Conservation (phyloP, 2,113 vertebrate species). For the Callipepla californica region DNA sequence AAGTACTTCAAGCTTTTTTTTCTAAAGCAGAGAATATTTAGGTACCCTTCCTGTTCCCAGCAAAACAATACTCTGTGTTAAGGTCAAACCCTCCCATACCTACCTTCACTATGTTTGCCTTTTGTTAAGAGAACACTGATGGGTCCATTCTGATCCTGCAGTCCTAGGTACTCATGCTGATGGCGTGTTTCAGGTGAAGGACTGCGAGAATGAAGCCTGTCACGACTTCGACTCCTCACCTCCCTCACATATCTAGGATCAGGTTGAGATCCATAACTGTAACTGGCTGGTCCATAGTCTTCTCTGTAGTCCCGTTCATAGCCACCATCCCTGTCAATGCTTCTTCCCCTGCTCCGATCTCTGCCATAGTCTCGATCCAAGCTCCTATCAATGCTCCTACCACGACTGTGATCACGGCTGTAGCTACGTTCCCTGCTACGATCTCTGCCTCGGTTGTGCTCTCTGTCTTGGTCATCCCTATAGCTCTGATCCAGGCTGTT, state of each 20-base stretch:
- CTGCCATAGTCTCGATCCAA: slow-evolving; percentile 80
- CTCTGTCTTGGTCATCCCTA: slow-evolving; percentile 74
- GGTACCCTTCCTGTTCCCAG: background rate
- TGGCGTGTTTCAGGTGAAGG: slow-evolving; percentile 60
- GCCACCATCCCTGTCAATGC: slow-evolving; percentile 76
- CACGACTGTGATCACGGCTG: slow-evolving; percentile 76
- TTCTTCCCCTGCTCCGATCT: slow-evolving; percentile 79
- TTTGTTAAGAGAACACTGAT: slow-evolving; percentile 90
- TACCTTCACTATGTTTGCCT: slow-evolving; percentile 91
- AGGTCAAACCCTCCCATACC: background rate
- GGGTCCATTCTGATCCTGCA: slow-evolving; percentile 76
- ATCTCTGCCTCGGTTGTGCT: slow-evolving; percentile 64
- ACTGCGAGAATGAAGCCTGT: slow-evolving; percentile 79
- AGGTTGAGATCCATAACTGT: slow-evolving; percentile 60
- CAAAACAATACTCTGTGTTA: background rate
- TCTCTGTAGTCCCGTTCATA: slow-evolving; percentile 70
- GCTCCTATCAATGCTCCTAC: slow-evolving; percentile 81
- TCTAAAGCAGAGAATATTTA: background rate
- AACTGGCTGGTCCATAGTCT: slow-evolving; percentile 75
- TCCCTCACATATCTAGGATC: slow-evolving; percentile 69
- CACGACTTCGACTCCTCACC: slow-evolving; percentile 77
- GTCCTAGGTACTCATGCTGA: background rate
- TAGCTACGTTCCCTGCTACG: slow-evolving; percentile 58
- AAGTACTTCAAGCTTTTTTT: background rate
- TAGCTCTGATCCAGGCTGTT: slow-evolving; percentile 79